Percentiles rank a stretch among this genome's conserved stretches.
Evolutionary conservation across 1,140 invertebrate genomes (phyloP).

Genomic region (Lordiphosa clarofinis): DNA sequence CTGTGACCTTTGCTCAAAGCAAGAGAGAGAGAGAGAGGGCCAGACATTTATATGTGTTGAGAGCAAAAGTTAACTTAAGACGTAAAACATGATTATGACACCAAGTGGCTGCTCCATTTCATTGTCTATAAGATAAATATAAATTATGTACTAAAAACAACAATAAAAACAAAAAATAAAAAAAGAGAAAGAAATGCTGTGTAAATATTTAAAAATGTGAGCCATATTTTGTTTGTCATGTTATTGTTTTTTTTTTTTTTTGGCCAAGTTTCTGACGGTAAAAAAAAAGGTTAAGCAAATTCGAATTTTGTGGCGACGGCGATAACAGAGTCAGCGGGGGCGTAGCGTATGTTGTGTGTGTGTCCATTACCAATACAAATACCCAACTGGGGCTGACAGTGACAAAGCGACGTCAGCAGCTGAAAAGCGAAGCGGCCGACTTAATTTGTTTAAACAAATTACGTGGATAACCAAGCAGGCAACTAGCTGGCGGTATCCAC

Average conservation of each 20-base stretch:
- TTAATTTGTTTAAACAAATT: constrained; percentile 78
- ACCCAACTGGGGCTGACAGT: constrained; percentile 45
- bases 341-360: constrained; percentile 29
- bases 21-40: background rate
- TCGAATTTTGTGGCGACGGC: constrained; percentile 44
- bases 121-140: constrained; percentile 58
- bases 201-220: constrained; percentile 67
- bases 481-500: constrained; percentile 9
- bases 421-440: constrained; percentile 25
- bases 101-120: constrained; percentile 52
- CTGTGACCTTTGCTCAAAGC: too few relatives aligned
- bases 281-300: constrained; percentile 65
- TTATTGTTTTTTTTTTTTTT: constrained; percentile 32
- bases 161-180: constrained; percentile 14
- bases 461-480: constrained; percentile 51
- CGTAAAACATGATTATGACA: constrained; percentile 35
- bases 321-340: constrained; percentile 52
- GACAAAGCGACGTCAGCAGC: constrained; percentile 69
- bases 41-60: background rate
- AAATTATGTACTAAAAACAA: constrained; percentile 39
- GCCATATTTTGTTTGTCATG: constrained; percentile 46
- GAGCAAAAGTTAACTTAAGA: background rate
- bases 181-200: constrained; percentile 60
- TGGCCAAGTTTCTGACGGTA: constrained; percentile 54
- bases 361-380: constrained; percentile 36